These are phyloP conservation scores for Phymastichus coffea DNA, from an alignment of 1,140 invertebrate genomes.

Conservation along the genomic window DNA sequence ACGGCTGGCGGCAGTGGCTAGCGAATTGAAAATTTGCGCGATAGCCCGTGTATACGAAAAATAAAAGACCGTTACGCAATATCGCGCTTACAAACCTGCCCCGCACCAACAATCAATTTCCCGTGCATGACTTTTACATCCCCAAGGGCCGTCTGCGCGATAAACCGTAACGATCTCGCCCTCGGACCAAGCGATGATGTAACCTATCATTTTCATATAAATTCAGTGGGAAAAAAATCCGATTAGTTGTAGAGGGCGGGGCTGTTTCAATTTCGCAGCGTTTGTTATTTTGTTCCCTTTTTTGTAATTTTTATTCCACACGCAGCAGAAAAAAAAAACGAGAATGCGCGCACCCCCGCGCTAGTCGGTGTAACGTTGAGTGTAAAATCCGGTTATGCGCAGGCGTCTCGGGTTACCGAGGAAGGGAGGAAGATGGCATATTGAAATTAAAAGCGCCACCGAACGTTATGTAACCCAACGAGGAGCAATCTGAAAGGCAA, in stretches of 20 bases:
- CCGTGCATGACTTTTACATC: slow-evolving; percentile 6
- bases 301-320: not conserved
- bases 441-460: slow-evolving; percentile 26
- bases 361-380: not conserved
- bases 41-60: not conserved
- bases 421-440: not conserved
- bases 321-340: not conserved
- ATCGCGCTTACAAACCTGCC: not conserved
- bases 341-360: not conserved
- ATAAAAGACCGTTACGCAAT: not conserved
- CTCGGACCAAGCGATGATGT: not conserved
- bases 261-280: slow-evolving; percentile 6
- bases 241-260: slow-evolving; percentile 19
- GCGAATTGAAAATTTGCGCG: slow-evolving; percentile 15
- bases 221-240: slow-evolving; percentile 20
- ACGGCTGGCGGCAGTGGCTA: not conserved
- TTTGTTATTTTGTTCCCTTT: not conserved
- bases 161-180: slow-evolving; percentile 6
- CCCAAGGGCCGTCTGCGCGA: not conserved
- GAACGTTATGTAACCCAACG: slow-evolving; percentile 10
- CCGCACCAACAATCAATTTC: slow-evolving; percentile 22
- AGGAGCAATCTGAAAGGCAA: slow-evolving; percentile 22
- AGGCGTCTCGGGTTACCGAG: not conserved
- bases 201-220: slow-evolving; percentile 29
- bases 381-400: slow-evolving; percentile 15